phyloP scores from a whole-genome alignment of 2,797 vertebrate genomes.

The Scarus forsteni region DNA sequence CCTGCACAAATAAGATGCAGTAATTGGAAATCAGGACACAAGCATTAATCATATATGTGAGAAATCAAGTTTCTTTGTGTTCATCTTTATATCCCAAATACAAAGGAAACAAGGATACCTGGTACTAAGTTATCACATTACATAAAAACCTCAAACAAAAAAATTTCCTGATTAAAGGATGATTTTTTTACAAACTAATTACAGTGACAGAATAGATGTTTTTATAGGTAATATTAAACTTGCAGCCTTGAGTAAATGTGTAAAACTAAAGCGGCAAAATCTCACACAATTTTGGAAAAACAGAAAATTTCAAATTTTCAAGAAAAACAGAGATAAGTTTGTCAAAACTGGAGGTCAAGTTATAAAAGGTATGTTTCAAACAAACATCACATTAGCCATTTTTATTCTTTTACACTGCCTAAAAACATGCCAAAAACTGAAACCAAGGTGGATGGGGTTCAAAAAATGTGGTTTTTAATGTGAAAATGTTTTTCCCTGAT shows the following conservation, averaged over 20 bases:
- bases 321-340: no score
- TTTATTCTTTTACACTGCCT: neutral
- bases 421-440: neutral
- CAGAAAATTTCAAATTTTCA: no score
- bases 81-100: no score
- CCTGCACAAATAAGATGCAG: no score
- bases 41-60: no score
- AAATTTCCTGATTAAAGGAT: slow-evolving; percentile 1
- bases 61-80: no score
- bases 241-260: neutral
- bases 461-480: neutral
- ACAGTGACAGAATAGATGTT: neutral
- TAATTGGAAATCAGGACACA: no score
- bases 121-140: no score
- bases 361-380: neutral
- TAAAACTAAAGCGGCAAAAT: neutral
- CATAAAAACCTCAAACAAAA: slow-evolving; percentile 3
- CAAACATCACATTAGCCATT: neutral
- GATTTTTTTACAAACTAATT: slow-evolving; percentile 19
- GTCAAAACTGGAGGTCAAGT: neutral
- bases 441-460: neutral
- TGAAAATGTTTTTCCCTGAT: neutral
- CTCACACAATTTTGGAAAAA: neutral
- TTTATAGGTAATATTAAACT: neutral
- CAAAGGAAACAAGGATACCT: no score